Percentiles rank a stretch among this genome's conserved stretches.
Conservation (phyloP, 53 echinoderm and acorn worm genomes). For the Patiria pectinifera region DNA sequence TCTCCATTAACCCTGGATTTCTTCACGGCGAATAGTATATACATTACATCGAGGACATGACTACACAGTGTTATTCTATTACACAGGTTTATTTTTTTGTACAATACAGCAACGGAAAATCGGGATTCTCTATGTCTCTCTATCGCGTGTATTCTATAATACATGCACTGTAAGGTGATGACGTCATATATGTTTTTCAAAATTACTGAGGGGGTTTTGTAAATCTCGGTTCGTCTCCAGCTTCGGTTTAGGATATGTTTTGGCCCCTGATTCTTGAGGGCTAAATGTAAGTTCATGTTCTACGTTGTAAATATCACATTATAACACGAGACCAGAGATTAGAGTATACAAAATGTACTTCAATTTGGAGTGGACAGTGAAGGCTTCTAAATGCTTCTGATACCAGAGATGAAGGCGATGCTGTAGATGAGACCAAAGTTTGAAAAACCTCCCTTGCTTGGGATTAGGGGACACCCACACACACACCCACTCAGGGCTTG, state of each 20-base stretch:
- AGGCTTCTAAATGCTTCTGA: no score
- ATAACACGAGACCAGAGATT: constrained; percentile 22
- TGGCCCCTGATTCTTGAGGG: no score
- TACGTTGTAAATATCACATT: neutral
- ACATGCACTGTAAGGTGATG: constrained; percentile 51
- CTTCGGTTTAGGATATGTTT: no score
- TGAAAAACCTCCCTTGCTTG: no score
- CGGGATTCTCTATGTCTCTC: neutral
- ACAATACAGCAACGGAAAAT: constrained; percentile 26
- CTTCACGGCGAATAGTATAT: constrained; percentile 38
- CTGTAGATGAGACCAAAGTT: neutral
- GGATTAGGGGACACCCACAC: no score
- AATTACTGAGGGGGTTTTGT: no score
- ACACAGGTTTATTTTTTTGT: constrained; percentile 7
- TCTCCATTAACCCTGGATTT: constrained; percentile 11
- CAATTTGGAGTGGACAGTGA: no score
- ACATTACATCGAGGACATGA: constrained; percentile 2
- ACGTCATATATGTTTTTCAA: neutral
- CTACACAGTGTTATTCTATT: constrained; percentile 39
- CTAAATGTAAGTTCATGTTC: no score
- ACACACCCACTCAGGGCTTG: neutral
- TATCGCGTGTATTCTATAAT: constrained; percentile 20
- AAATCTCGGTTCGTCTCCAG: no score
- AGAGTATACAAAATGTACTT: neutral
- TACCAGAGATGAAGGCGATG: neutral